Base-by-base conservation (phyloP, 2,888 invertebrate species). In the Cancer borealis region DNA sequence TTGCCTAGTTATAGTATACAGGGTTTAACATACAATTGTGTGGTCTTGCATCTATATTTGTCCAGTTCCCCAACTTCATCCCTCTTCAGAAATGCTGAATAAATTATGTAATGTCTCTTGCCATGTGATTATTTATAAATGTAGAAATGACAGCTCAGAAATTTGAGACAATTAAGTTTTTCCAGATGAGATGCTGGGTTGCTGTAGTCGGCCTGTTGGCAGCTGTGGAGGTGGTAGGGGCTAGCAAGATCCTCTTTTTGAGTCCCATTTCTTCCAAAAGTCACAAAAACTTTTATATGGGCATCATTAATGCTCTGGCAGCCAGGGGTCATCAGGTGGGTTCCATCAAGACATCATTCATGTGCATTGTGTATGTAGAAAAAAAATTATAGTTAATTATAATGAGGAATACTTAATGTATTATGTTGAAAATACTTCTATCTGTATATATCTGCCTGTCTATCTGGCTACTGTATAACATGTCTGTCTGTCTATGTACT, bases 221-320 rank as follows among this genome's bases (percentile, higher is more conserved):
- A 17, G 54, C 47, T 46, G 8, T 92, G 30, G 45, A 49, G 92
- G 47, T 17, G 21, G 45, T 17, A 17, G 66, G 26, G 88, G 93
- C 60, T 2, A 84, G 92, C 60, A 92, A 47, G 39, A 54, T 95
- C n/a, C 92, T 95, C 79, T 73, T 93, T 73, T n/a, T 95, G 84
- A 89, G 79, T 8, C 93, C 93, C 21, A 79, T 95, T 17, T 84
- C 92, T 39, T 91, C 95, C 92, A 92, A 92, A 60, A 95, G 95
- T 84, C 95, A 95, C 90, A 92, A 89, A 84, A 93, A 93, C 66
- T 93, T 95, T 49, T 93, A 84, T 47, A 92, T 91, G 47, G 93
- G 90, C 14, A 87, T 95, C 17, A 92, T 66, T 21, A 90, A 92
- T n/a, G 88, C 90, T 17, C 73, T 95, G 87, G 95, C 95, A 47